phyloP scores from a whole-genome alignment of 2,113 vertebrate species.

The Galbula dea region DNA sequence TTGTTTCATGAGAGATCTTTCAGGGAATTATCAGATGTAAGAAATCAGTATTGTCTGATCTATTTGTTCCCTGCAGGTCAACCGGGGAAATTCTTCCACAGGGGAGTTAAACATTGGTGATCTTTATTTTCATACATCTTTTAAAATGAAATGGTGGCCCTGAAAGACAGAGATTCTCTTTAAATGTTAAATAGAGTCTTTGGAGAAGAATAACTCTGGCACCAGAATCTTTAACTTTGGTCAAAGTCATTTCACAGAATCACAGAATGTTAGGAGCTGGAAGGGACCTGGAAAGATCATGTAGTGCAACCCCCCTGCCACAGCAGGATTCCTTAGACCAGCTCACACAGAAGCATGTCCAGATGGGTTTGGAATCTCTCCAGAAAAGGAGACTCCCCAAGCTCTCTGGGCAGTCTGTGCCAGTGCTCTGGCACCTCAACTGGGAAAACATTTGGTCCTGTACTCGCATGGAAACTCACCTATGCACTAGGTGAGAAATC shows the following conservation, averaged over 20 bases:
- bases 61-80: background rate
- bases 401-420: too few species aligned
- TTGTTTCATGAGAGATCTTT: background rate
- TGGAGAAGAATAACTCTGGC: background rate
- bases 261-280: too few species aligned
- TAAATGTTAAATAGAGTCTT: background rate
- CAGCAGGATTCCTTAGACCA: too few species aligned
- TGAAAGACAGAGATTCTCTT: background rate
- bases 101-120: background rate
- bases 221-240: background rate
- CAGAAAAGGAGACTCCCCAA: too few species aligned
- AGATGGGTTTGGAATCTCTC: too few species aligned
- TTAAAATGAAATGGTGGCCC: background rate
- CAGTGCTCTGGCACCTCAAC: too few species aligned
- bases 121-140: background rate
- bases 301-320: too few species aligned
- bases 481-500: background rate
- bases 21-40: background rate
- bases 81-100: background rate
- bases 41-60: background rate
- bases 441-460: too few species aligned
- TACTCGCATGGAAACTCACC: too few species aligned
- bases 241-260: too few species aligned
- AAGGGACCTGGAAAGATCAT: too few species aligned
- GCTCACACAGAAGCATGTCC: too few species aligned